Conservation (phyloP, 64 coral and sea anemone species). For the Astreopora myriophthalma region DNA sequence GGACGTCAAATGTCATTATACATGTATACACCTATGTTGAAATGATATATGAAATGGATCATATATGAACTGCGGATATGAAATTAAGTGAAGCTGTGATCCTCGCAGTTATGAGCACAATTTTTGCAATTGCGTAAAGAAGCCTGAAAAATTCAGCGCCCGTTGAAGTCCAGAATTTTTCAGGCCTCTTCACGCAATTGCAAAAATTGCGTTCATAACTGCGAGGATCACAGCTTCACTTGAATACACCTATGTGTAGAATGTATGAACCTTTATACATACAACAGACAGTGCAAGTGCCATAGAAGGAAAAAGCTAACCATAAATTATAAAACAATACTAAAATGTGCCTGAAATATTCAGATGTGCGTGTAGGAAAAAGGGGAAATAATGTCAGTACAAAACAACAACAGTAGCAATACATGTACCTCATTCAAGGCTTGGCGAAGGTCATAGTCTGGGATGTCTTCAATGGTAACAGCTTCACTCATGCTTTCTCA, state of each 20-base stretch:
- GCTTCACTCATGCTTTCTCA: conserved; percentile 18
- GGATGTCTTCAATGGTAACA: conserved; percentile 31
- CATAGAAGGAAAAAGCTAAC: neutral
- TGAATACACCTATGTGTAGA: conserved; percentile 8
- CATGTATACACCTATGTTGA: conserved; percentile 2
- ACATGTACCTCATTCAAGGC: neutral
- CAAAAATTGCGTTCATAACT: too few species aligned
- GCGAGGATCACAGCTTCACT: too few species aligned
- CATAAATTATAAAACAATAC: neutral
- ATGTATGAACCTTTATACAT: neutral
- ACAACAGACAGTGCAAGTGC: neutral
- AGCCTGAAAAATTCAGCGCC: too few species aligned
- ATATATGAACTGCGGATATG: too few species aligned
- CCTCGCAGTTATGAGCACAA: too few species aligned
- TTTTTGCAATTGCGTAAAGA: too few species aligned
- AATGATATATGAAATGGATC: too few species aligned
- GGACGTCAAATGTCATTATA: neutral
- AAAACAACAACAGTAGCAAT: conserved; percentile 5
- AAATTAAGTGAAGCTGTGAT: too few species aligned
- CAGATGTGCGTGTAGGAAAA: neutral
- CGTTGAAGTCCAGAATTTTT: too few species aligned
- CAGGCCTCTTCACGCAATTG: too few species aligned
- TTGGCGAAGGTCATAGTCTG: conserved; percentile 26
- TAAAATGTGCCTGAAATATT: neutral
- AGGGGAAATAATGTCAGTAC: neutral